Evolutionary conservation across 2,797 vertebrate species (phyloP), one percentile per base, ranked within the genome.

Genomic region (Aldrovandia affinis): DNA sequence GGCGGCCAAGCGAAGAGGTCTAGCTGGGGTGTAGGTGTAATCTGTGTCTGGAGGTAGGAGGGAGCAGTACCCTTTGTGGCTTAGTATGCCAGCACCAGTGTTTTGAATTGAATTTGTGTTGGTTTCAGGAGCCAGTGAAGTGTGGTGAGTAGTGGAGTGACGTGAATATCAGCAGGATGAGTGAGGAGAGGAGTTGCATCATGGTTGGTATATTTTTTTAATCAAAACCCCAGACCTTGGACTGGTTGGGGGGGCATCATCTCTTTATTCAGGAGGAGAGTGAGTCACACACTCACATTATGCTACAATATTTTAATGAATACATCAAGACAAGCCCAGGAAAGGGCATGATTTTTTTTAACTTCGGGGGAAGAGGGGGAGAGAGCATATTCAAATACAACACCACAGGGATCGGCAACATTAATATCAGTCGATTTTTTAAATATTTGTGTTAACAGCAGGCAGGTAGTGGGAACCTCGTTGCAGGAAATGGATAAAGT

Each of bases 211-310:
- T 57, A 30, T 85, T 89, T 86, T 81, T 44, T 78, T 70, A 39
- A 70, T 70, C 47, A 42, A 39, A 42, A 25, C 28, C 33, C 36
- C 22, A 42, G 12, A 20, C 47, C 5, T 78, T 57, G 36, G 42
- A 25, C 14, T 5, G 22, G 52, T 15, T 36, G 2, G 81, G 54
- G 28, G 52, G 75, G 33, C 25, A 28, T 57, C 18, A 82, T 81
- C 65, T 83, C 79, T 89, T 28, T 9, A 80, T 54, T 85, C 88
- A 85, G 89, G 84, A 84, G 83, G 80, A 85, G 80, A 88, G 81
- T 86, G 88, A 87, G 80, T 88, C 89, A 86, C 82, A 86, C 82
- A 47, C 85, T 82, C 83, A 86, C 83, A 88, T 85, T 86, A 89
- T 85, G 84, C 82, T 85, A 79, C 83, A 42, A 30, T 86, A 85